Evolutionary conservation across 1,140 invertebrate species (phyloP).

Genomic region (Hycleus phaleratus): DNA sequence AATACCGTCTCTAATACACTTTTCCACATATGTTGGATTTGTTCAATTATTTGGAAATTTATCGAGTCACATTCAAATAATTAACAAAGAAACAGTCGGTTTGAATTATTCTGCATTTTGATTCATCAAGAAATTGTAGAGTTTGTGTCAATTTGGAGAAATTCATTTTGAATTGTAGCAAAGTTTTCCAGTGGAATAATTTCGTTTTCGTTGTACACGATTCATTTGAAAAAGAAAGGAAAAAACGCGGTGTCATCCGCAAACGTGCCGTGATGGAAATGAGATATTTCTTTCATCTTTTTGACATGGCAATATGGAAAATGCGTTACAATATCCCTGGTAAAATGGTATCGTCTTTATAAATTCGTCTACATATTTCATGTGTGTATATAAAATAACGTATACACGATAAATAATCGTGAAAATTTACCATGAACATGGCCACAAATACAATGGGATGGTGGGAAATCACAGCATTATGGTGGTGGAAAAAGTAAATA

Average conservation of each 20-base stretch:
- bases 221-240: neutral
- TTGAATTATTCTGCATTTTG: too few relatives aligned
- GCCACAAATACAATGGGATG: neutral
- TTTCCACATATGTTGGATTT: slow-evolving; percentile 14
- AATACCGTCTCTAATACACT: too few relatives aligned
- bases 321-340: slow-evolving; percentile 1
- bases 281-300: slow-evolving; percentile 11
- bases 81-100: too few relatives aligned
- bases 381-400: neutral
- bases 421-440: neutral
- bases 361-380: slow-evolving; percentile 12
- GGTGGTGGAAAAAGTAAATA: slow-evolving; percentile 11
- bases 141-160: neutral
- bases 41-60: slow-evolving; percentile 12
- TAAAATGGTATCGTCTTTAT: slow-evolving; percentile 6
- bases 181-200: neutral
- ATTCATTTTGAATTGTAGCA: neutral
- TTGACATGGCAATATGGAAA: slow-evolving; percentile 10
- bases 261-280: slow-evolving; percentile 10
- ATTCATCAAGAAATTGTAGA: too few relatives aligned
- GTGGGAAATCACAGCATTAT: neutral
- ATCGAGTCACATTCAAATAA: too few relatives aligned
- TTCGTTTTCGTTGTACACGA: neutral
- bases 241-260: slow-evolving; percentile 11
- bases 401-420: slow-evolving; percentile 3